phyloP scores from a whole-genome alignment of 35 echinoderm and acorn worm species.

The Apostichopus japonicus region DNA sequence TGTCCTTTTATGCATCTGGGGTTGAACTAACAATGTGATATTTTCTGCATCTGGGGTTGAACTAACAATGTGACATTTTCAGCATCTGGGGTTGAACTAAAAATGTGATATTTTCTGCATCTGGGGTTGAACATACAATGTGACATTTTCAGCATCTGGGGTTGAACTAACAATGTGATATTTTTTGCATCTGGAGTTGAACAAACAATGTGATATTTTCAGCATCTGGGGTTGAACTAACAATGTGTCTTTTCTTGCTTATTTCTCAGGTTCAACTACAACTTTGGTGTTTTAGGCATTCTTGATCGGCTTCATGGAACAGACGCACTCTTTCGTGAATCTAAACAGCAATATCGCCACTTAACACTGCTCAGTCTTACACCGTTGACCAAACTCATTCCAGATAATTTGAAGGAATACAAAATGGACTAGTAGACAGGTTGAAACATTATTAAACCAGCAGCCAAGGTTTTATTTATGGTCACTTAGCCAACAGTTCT shows the following conservation, averaged over 20 bases:
- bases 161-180: no score
- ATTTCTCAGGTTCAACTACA: conserved; percentile 60
- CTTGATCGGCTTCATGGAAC: conserved; percentile 73
- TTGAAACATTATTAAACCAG: neutral
- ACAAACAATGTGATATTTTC: no score
- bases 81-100: no score
- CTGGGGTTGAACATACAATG: no score
- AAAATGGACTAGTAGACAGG: neutral
- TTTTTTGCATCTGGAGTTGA: no score
- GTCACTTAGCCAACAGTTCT: neutral
- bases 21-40: no score
- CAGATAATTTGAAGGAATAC: neutral
- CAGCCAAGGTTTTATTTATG: neutral
- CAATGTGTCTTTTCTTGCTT: neutral
- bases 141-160: no score
- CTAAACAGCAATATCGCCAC: conserved; percentile 77
- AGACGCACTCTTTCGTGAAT: conserved; percentile 57
- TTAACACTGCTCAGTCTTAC: conserved; percentile 55
- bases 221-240: no score
- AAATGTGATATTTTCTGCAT: no score
- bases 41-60: no score
- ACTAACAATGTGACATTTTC: no score
- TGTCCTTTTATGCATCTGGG: no score
- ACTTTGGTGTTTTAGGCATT: conserved; percentile 66
- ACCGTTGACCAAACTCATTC: conserved; percentile 47